These are phyloP conservation scores for Axis porcinus DNA, from an alignment of 2,113 vertebrate genomes.

Conservation along the genomic window DNA sequence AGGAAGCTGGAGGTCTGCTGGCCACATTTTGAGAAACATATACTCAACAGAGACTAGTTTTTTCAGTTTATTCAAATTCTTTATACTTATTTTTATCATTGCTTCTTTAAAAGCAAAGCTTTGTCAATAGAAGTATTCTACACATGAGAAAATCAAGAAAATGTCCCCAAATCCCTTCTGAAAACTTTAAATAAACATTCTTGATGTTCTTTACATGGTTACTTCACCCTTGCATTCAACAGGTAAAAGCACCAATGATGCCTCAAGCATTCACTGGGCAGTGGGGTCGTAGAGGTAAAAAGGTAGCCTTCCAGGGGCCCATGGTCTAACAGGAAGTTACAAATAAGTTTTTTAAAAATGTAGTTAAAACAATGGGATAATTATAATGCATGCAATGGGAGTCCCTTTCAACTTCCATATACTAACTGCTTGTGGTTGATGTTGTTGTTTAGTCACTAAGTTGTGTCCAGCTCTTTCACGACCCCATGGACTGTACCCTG, in stretches of 20 bases:
- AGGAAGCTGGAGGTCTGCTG: not conserved
- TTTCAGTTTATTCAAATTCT: not conserved
- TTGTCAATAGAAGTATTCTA: not conserved
- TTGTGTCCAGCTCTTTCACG: not conserved
- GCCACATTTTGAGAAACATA: not conserved
- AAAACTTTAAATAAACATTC: not conserved
- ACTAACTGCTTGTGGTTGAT: not conserved
- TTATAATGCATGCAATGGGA: not conserved
- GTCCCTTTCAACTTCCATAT: not conserved
- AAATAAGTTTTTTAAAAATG: not conserved
- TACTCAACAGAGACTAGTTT: not conserved
- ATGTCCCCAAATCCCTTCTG: slow-evolving; percentile 56
- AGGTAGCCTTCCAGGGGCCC: not conserved
- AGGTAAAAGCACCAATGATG: not conserved
- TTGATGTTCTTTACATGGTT: not conserved
- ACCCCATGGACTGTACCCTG: not conserved
- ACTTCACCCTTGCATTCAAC: not conserved
- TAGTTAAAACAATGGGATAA: not conserved
- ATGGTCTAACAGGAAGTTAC: not conserved
- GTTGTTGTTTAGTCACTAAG: not conserved
- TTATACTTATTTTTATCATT: slow-evolving; percentile 29
- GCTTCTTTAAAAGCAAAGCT: slow-evolving; percentile 13
- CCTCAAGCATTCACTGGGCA: not conserved
- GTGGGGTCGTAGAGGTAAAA: not conserved
- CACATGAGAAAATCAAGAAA: slow-evolving; percentile 55